Evolutionary conservation across 2,888 invertebrate species (phyloP), one percentile per base, ranked within the genome.

Genomic region (Serripes groenlandicus): DNA sequence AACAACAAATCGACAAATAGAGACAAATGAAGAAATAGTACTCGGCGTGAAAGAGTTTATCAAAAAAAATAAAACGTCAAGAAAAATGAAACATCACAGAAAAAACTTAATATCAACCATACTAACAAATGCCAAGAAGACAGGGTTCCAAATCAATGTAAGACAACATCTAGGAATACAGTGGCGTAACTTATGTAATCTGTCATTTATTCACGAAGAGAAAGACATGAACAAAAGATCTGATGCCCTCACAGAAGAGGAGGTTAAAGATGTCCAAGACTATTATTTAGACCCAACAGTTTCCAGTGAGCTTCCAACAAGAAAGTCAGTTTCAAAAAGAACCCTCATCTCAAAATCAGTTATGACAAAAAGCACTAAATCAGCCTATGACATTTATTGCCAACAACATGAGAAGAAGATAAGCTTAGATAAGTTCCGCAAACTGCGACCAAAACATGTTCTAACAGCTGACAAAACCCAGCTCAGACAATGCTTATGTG

Each of bases 391-490:
- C 21, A 18, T 30, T n/a, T 71, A 71, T 23, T 71, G 30, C 23
- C n/a, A 56, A 42, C 42, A 42, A 42, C 11, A 42, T 9, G 18
- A 42, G 11, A 42, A 42, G 42, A 42, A 42, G 11, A 42, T 42
- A 9, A 58, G 58, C 35, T 21, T 64, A n/a, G 26, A 23, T 52
- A 75, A 49, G 52, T 75, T 75, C 23, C 66, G 66, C n/a, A 75
- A 75, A 30, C 52, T 75, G 18, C 1, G 66, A 54, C 74, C 66
- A 66, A 52, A 64, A 52, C 62, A 26, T 75, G 74, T 75, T 32
- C 66, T 75, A 4, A 75, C 74, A 26, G 74, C 74, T 15, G 42
- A 75, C 54, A 75, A 75, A 52, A 75, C 74, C 15, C 74, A 75
- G n/a, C 26, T 75, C 2, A 26, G 74, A 49, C 74, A 75, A 30